These are phyloP conservation scores for Psilopsiagon aymara DNA, from an alignment of 2,113 vertebrate genomes.

Conservation along the genomic window DNA sequence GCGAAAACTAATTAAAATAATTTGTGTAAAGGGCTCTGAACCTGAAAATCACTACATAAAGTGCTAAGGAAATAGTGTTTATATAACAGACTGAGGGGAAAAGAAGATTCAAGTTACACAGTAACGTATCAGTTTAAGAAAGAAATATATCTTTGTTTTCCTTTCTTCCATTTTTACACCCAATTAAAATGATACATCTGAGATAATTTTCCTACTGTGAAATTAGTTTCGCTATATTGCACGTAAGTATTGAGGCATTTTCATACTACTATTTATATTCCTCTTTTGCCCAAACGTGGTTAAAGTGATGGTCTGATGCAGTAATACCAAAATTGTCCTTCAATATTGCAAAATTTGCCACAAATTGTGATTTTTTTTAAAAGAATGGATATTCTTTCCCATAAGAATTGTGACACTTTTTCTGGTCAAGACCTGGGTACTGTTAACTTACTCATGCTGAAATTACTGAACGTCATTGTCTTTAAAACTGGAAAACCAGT, in stretches of 20 bases:
- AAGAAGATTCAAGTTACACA: neutral
- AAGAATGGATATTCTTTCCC: neutral
- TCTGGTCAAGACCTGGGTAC: neutral
- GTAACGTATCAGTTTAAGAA: neutral
- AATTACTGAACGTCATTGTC: neutral
- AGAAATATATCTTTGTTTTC: neutral
- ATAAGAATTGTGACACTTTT: neutral
- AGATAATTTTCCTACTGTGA: neutral
- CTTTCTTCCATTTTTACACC: neutral
- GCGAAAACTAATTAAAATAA: slow-evolving; percentile 60
- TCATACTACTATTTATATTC: rapidly evolving
- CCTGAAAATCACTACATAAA: slow-evolving; percentile 22
- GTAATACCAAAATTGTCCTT: neutral
- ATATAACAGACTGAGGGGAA: neutral
- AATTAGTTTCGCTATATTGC: neutral
- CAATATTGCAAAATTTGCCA: neutral
- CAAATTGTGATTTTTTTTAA: neutral
- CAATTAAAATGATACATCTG: neutral
- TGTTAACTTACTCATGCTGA: neutral
- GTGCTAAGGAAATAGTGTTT: neutral
- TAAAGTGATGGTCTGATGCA: neutral
- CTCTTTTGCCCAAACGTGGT: neutral
- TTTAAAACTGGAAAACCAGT: neutral
- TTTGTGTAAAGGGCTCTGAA: slow-evolving; percentile 47
- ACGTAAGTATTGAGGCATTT: neutral